These are phyloP conservation scores for Xiphorhynchus erythropygius DNA, from an alignment of 2,797 vertebrate species.

Conservation along the genomic window DNA sequence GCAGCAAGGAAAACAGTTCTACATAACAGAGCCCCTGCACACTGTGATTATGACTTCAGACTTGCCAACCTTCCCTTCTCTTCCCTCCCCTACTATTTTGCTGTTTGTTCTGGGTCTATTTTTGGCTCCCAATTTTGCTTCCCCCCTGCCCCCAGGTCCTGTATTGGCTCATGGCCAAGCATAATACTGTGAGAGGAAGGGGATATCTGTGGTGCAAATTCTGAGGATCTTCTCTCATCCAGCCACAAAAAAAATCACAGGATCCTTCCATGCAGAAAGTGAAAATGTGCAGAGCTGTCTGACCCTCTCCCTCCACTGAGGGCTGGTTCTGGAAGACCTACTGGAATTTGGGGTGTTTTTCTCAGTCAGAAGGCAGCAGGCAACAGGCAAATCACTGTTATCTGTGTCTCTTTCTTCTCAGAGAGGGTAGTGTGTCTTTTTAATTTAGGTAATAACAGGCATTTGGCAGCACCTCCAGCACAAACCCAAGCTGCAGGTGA, in stretches of 20 bases:
- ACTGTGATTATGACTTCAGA: neutral
- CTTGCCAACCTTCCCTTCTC: neutral
- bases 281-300: neutral
- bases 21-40: neutral
- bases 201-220: neutral
- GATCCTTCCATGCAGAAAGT: neutral
- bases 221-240: neutral
- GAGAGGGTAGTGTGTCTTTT: neutral
- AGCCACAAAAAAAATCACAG: neutral
- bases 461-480: constrained; percentile 13
- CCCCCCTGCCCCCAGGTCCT: neutral
- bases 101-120: neutral
- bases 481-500: constrained; percentile 44
- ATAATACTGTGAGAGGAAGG: neutral
- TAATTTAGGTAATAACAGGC: constrained; percentile 62
- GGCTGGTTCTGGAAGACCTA: neutral
- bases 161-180: neutral
- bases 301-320: neutral
- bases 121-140: neutral
- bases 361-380: constrained; percentile 22
- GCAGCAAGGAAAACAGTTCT: neutral
- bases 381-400: constrained; percentile 64
- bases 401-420: constrained; percentile 21
- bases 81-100: neutral
- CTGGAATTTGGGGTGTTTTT: neutral